Evolutionary conservation across 2,797 vertebrate species (phyloP).

Genomic region (Cichlasoma orientale): DNA sequence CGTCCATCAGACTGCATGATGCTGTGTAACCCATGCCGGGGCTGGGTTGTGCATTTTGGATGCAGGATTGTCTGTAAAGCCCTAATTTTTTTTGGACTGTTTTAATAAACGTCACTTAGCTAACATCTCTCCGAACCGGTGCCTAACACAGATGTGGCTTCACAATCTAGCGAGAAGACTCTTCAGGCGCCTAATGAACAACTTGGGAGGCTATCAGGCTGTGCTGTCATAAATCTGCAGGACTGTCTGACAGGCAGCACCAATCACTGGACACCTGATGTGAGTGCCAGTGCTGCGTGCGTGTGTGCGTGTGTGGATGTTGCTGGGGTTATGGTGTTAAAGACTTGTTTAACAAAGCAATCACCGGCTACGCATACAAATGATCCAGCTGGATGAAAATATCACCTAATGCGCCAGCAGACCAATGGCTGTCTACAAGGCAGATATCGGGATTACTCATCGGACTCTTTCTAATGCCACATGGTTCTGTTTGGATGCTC

Average conservation of each 20-base stretch:
- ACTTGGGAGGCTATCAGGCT: slow-evolving; percentile 27
- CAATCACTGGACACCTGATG: slow-evolving; percentile 56
- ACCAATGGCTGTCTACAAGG: not conserved
- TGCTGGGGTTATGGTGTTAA: slow-evolving; percentile 3
- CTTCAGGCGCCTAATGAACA: slow-evolving; percentile 33
- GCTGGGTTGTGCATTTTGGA: too few species aligned
- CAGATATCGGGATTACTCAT: not conserved
- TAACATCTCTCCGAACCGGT: not conserved
- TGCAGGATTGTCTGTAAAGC: not conserved
- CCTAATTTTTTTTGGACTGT: not conserved
- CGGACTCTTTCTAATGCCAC: not conserved
- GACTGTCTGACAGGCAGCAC: slow-evolving; percentile 32
- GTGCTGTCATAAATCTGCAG: slow-evolving; percentile 40
- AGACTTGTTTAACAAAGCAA: not conserved
- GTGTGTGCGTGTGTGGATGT: slow-evolving; percentile 4
- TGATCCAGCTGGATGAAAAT: not conserved
- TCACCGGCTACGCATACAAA: not conserved
- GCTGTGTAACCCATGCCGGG: not conserved
- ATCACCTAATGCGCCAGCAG: not conserved
- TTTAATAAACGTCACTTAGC: not conserved
- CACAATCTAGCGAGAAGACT: not conserved
- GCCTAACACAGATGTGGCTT: not conserved
- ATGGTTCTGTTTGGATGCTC: not conserved
- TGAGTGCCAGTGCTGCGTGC: not conserved
- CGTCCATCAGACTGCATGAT: not conserved